A percentile compares a stretch with the other conserved stretches of the same genome.
Evolutionary conservation across 2,113 vertebrate species (phyloP).

Genomic region (Corythoichthys intestinalis): DNA sequence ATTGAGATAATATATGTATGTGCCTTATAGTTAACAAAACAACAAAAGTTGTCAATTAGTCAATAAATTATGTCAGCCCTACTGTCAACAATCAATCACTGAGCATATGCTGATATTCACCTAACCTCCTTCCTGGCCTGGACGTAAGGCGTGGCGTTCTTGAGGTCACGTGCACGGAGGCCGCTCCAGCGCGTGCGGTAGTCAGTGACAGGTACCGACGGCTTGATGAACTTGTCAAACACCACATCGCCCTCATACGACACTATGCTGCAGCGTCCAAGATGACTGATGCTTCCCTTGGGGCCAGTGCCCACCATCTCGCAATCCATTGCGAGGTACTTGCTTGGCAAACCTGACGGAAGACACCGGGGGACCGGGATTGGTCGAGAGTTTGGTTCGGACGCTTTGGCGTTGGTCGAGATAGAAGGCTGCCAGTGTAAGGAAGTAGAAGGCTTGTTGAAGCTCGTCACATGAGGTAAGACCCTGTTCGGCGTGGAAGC

Average conservation of each 20-base stretch:
- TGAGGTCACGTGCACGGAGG: constrained; percentile 74
- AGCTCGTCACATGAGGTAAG: constrained; percentile 12
- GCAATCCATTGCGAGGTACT: constrained; percentile 86
- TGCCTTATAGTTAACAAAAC: no score
- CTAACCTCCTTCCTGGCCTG: constrained; percentile 81
- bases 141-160: constrained; percentile 72
- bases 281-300: constrained; percentile 74
- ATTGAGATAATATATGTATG: no score
- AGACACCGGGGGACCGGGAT: background rate
- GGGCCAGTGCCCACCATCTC: constrained; percentile 93
- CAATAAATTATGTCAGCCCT: no score
- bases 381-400: background rate
- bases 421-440: constrained; percentile 9
- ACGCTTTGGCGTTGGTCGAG: constrained; percentile 4
- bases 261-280: constrained; percentile 89
- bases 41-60: no score
- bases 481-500: background rate
- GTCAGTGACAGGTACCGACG: constrained; percentile 76
- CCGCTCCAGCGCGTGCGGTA: constrained; percentile 90
- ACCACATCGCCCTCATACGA: constrained; percentile 79
- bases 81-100: no score
- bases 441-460: constrained; percentile 16
- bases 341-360: constrained; percentile 51
- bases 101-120: background rate
- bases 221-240: constrained; percentile 83